These are phyloP conservation scores for Danaus plexippus DNA, from an alignment of 1,140 invertebrate species.

Conservation along the genomic window DNA sequence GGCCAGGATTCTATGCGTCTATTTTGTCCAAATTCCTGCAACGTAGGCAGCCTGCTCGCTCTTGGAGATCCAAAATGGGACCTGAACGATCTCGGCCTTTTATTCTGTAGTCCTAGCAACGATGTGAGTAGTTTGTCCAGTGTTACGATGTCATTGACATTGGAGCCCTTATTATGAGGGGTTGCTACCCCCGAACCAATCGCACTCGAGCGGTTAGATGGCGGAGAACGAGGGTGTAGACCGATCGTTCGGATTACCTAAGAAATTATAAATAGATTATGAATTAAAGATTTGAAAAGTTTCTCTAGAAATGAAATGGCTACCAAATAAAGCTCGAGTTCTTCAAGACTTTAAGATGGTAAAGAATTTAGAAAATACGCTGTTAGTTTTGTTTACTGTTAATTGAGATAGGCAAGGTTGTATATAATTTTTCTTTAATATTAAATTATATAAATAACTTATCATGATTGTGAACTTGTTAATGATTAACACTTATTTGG, in stretches of 20 bases:
- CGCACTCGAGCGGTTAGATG: slow-evolving; percentile 39
- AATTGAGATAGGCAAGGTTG: too few species aligned
- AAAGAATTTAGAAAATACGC: too few species aligned
- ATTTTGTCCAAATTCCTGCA: slow-evolving; percentile 26
- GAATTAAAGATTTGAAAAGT: not conserved
- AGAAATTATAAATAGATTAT: slow-evolving; percentile 8
- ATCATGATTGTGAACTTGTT: too few species aligned
- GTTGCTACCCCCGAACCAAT: slow-evolving; percentile 37
- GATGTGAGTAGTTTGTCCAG: slow-evolving; percentile 64
- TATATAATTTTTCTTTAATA: too few species aligned
- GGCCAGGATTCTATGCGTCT: slow-evolving; percentile 53
- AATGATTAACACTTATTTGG: too few species aligned
- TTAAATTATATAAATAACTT: too few species aligned
- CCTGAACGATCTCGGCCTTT: slow-evolving; percentile 40
- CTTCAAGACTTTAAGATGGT: too few species aligned
- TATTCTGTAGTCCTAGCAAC: slow-evolving; percentile 48
- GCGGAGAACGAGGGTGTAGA: slow-evolving; percentile 37
- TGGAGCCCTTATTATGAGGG: slow-evolving; percentile 31
- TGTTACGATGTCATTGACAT: slow-evolving; percentile 54
- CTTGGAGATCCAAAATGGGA: slow-evolving; percentile 52
- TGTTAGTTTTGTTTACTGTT: too few species aligned
- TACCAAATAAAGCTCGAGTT: too few species aligned
- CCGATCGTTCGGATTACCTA: slow-evolving; percentile 55
- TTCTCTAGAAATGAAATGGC: too few species aligned
- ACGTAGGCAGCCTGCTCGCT: slow-evolving; percentile 37